These are phyloP conservation scores for Gobionotothen gibberifrons DNA, from an alignment of 2,797 vertebrate genomes.

Conservation along the genomic window DNA sequence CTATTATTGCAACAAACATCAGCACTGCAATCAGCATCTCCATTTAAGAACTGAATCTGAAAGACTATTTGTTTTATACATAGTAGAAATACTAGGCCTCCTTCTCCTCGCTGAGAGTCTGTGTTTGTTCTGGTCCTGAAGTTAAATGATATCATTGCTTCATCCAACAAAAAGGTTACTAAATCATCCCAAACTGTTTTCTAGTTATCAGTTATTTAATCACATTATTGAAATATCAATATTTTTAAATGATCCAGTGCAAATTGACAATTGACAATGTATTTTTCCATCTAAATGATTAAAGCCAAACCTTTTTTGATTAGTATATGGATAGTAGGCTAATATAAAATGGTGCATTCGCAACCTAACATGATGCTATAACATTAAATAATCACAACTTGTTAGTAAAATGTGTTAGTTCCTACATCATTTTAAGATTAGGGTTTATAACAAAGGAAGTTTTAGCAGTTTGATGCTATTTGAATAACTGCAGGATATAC, in stretches of 20 bases:
- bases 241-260: background rate
- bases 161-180: background rate
- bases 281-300: background rate
- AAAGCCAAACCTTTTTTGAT: background rate
- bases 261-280: background rate
- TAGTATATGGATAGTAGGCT: background rate
- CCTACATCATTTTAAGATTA: background rate
- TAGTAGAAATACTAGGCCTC: conserved; percentile 16
- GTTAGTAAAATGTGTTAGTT: background rate
- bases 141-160: background rate
- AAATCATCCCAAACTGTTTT: background rate
- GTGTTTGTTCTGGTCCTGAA: conserved; percentile 31
- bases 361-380: background rate
- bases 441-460: background rate
- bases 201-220: background rate
- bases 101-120: background rate
- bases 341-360: background rate
- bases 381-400: background rate
- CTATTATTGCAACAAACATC: conserved; percentile 52
- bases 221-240: background rate
- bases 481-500: background rate
- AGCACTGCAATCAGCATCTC: conserved; percentile 61
- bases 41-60: conserved; percentile 78
- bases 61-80: conserved; percentile 41
- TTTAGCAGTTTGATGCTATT: background rate